Conservation (phyloP, 2,113 vertebrate species). For the rat (Rattus norvegicus) region DNA sequence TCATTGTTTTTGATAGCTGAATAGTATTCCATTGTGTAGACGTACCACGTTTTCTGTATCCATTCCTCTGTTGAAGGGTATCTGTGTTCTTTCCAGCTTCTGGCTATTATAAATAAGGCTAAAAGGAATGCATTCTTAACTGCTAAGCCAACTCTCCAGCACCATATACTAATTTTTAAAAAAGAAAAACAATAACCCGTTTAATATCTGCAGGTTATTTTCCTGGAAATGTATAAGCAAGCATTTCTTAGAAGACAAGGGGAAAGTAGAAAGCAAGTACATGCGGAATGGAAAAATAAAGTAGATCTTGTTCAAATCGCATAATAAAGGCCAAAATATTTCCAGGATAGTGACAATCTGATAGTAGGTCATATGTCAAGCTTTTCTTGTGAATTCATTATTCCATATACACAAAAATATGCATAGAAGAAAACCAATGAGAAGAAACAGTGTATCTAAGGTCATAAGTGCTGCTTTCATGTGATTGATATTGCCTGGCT, state of each 20-base stretch:
- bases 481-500: background rate
- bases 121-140: background rate
- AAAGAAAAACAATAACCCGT: background rate
- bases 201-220: background rate
- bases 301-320: background rate
- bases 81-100: too few species aligned
- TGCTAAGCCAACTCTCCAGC: too few species aligned
- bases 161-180: background rate
- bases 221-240: background rate
- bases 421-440: background rate
- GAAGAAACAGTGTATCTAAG: background rate
- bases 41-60: too few species aligned
- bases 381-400: background rate
- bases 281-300: background rate
- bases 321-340: background rate
- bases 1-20: too few species aligned
- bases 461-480: background rate
- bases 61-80: too few species aligned
- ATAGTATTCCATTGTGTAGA: too few species aligned
- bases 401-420: background rate
- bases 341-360: background rate
- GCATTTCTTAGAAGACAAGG: background rate
- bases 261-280: background rate
- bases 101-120: too few species aligned
- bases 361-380: background rate